phyloP scores from a whole-genome alignment of 2,113 vertebrate genomes.

The Phyllopteryx taeniolatus region DNA sequence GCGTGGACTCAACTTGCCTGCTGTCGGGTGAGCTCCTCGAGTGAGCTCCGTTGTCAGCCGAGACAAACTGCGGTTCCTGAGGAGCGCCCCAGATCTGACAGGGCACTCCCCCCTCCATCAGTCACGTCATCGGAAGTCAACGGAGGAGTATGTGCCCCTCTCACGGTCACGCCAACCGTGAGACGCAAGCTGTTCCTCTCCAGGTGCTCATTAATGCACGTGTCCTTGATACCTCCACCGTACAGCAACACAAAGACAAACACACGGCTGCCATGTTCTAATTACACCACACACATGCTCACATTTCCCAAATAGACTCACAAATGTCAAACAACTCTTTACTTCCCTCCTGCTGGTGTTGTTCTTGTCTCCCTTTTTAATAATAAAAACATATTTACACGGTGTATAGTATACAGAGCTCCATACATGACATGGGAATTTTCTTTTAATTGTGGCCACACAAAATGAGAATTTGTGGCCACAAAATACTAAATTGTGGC shows the following conservation, averaged over 20 bases:
- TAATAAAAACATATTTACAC: background rate
- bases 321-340: slow-evolving; percentile 66
- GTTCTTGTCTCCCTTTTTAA: slow-evolving; percentile 15
- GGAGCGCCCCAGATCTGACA: slow-evolving; percentile 91
- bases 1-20: slow-evolving; percentile 26
- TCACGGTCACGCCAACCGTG: slow-evolving; percentile 74
- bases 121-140: slow-evolving; percentile 70
- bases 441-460: background rate
- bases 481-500: background rate
- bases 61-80: slow-evolving; percentile 89
- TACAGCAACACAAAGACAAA: slow-evolving; percentile 72
- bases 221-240: slow-evolving; percentile 73
- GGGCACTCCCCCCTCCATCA: slow-evolving; percentile 70
- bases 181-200: slow-evolving; percentile 80
- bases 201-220: slow-evolving; percentile 79
- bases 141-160: slow-evolving; percentile 67
- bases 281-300: slow-evolving; percentile 50
- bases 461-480: no score
- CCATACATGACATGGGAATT: background rate
- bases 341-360: slow-evolving; percentile 35
- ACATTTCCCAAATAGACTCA: slow-evolving; percentile 58
- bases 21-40: slow-evolving; percentile 80
- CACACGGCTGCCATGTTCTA: slow-evolving; percentile 66
- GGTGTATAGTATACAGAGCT: background rate
- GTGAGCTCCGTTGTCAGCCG: slow-evolving; percentile 87